Evolutionary conservation across 2,797 vertebrate species (phyloP), one percentile per base, ranked within the genome.

Genomic region (Pagetopsis macropterus): DNA sequence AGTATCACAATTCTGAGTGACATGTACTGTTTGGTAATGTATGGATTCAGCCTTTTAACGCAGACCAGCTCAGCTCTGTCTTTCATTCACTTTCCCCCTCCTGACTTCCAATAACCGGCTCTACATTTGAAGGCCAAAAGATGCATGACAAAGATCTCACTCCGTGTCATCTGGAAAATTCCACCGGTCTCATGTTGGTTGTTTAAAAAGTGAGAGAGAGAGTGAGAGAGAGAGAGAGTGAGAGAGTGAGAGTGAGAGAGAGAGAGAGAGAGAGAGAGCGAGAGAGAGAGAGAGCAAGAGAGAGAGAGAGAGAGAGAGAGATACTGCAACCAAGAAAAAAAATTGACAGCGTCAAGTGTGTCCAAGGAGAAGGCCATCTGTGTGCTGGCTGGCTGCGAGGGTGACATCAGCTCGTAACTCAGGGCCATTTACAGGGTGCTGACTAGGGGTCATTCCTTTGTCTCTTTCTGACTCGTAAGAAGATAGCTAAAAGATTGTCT

Each of bases 371-470:
- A 86, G 81, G 71, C 84, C 83, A 90, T 90, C 76, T 89, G 87
- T 82, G 48, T 49, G 70, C 79, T 87, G 82, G 87, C 87, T 58
- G 54, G 33, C 67, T 63, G 55, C 31, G 15, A 61, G 58, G 45
- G 72, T 92, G 86, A 93, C 89, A 91, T 93, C 90, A 91, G 78
- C 84, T 84, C 78, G 72, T 88, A 86, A 90, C 83, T 92, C 85
- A 57, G 58, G 57, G 72, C 72, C 70, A 52, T 87, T 90, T 85
- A 78, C 72, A 79, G 65, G 79, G 75, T 81, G 83, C 61, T 79
- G 87, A 91, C 72, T 70, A 69, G 70, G 72, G 86, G 70, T 84
- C 70, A 68, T 51, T 67, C 59, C 31, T 70, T 61, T 73, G 79
- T 69, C 65, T 84, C 69, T 55, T 72, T 62, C 70, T 74, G 45